Evolutionary conservation across 2,888 invertebrate species (phyloP).

Genomic region (Ditylenchus weischeri): DNA sequence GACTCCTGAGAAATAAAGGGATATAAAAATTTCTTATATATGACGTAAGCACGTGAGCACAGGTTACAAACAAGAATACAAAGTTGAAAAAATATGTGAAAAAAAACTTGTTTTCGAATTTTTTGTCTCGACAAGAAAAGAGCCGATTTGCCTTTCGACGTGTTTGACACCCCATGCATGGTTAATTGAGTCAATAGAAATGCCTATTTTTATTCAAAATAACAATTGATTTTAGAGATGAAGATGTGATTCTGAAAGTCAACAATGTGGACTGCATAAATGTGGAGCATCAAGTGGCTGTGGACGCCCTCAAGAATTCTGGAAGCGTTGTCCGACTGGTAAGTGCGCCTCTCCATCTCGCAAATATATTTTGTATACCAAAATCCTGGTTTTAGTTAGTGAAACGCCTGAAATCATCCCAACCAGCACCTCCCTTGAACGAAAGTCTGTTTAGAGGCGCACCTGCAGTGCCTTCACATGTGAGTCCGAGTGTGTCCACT

Average conservation of each 20-base stretch:
- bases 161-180: too few species aligned
- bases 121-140: too few species aligned
- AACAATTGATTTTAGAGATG: constrained; percentile 20
- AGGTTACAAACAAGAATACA: too few species aligned
- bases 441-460: constrained; percentile 23
- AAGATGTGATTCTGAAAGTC: constrained; percentile 87
- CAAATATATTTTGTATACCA: too few species aligned
- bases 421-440: constrained; percentile 11
- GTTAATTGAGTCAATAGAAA: too few species aligned
- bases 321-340: constrained; percentile 64
- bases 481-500: constrained; percentile 25
- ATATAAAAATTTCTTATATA: too few species aligned
- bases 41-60: too few species aligned
- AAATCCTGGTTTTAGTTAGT: constrained; percentile 26
- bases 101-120: too few species aligned
- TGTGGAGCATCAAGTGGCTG: constrained; percentile 89
- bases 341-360: neutral
- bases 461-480: constrained; percentile 11
- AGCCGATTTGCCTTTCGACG: too few species aligned
- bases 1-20: too few species aligned
- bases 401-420: constrained; percentile 35
- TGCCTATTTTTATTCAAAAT: neutral
- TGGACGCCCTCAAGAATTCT: constrained; percentile 92
- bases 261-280: constrained; percentile 88
- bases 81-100: too few species aligned